Conservation (phyloP, 2,888 invertebrate genomes). For the Arrhopalites spinosus region DNA sequence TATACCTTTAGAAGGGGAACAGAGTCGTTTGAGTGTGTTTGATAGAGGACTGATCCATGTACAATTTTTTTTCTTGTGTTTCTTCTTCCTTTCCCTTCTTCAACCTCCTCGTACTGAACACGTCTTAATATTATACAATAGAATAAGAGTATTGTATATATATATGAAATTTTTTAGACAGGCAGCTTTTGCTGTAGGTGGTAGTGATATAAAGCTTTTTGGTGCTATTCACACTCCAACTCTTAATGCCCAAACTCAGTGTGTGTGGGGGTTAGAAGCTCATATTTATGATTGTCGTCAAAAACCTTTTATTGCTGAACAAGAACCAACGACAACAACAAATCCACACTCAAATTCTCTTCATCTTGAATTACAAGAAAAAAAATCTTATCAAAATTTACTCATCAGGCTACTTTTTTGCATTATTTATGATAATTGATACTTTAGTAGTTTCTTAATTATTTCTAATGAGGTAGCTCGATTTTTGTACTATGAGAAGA, state of each 20-base stretch:
- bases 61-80: no score
- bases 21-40: conserved; percentile 1
- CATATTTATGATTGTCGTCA: not conserved
- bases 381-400: no score
- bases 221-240: not conserved
- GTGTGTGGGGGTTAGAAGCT: not conserved
- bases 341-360: no score
- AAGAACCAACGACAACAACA: no score
- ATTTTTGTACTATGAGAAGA: no score
- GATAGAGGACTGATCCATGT: not conserved
- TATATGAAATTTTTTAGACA: no score
- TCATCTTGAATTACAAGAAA: no score
- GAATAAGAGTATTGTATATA: not conserved
- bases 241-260: not conserved
- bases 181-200: not conserved
- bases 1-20: not conserved
- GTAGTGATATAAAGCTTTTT: not conserved
- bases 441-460: no score
- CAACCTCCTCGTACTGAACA: not conserved
- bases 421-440: no score
- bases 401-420: no score
- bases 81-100: not conserved
- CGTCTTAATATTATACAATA: not conserved
- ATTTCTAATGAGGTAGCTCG: no score
- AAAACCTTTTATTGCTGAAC: no score